phyloP scores from a whole-genome alignment of 2,797 vertebrate genomes.

The Echiichthys vipera region DNA sequence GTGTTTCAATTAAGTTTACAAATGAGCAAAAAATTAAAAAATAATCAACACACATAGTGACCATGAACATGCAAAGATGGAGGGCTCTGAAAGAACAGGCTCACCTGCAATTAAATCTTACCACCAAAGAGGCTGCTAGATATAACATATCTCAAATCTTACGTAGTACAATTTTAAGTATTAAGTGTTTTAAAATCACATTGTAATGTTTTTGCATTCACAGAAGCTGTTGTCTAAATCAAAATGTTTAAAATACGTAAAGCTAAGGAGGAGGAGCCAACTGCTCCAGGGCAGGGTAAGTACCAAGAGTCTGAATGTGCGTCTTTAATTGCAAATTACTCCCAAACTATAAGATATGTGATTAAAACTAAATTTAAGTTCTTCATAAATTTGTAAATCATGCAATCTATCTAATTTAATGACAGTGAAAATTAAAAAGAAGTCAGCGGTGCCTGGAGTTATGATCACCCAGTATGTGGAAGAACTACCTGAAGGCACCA shows the following conservation, averaged over 20 bases:
- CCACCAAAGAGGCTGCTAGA: too few relatives aligned
- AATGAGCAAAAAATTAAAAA: too few relatives aligned
- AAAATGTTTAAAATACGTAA: constrained; percentile 83
- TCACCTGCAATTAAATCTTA: too few relatives aligned
- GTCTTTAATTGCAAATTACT: background rate
- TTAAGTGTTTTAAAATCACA: background rate
- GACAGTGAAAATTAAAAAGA: constrained; percentile 82
- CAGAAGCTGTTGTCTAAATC: constrained; percentile 46
- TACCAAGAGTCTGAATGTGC: background rate
- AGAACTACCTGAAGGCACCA: constrained; percentile 85
- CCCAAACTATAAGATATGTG: background rate
- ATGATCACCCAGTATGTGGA: constrained; percentile 87
- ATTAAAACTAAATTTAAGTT: background rate
- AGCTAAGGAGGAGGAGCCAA: constrained; percentile 80
- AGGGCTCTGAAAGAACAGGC: too few relatives aligned
- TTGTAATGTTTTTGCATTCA: constrained; percentile 17
- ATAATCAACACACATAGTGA: too few relatives aligned
- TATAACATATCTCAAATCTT: too few relatives aligned
- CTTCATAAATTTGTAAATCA: background rate
- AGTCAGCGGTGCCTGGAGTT: constrained; percentile 87
- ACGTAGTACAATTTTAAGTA: too few relatives aligned
- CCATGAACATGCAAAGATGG: too few relatives aligned
- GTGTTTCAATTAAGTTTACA: too few relatives aligned
- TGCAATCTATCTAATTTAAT: background rate
- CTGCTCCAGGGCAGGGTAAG: constrained; percentile 82